Percentiles rank a stretch among this genome's conserved stretches.
Conservation (phyloP, 1,140 invertebrate species). For the Phenacoccus solenopsis region DNA sequence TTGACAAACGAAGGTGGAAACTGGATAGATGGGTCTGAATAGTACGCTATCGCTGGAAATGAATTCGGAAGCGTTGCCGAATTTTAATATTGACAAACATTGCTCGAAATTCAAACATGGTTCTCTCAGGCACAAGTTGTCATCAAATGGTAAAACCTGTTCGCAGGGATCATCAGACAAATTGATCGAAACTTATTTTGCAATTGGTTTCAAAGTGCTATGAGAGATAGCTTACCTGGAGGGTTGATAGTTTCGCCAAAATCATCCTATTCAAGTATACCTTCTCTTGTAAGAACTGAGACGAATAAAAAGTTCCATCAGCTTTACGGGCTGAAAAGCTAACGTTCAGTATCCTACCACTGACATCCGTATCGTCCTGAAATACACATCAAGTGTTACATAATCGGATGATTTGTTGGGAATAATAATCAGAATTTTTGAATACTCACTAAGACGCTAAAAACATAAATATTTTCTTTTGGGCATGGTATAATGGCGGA, state of each 20-base stretch:
- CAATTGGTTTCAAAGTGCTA: not conserved
- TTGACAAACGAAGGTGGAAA: slow-evolving; percentile 84
- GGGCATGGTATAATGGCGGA: slow-evolving; percentile 84
- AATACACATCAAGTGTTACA: too few relatives aligned
- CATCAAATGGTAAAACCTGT: slow-evolving; percentile 89
- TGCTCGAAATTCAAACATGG: slow-evolving; percentile 93
- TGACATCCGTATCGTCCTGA: slow-evolving; percentile 75
- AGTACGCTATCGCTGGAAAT: slow-evolving; percentile 82
- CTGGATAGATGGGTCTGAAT: slow-evolving; percentile 88
- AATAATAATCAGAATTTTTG: not conserved
- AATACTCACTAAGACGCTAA: slow-evolving; percentile 66
- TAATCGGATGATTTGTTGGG: too few relatives aligned
- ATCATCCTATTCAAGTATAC: slow-evolving; percentile 83
- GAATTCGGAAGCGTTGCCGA: slow-evolving; percentile 85
- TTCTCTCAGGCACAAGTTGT: slow-evolving; percentile 90
- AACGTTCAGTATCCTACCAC: slow-evolving; percentile 78
- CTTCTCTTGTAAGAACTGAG: slow-evolving; percentile 82
- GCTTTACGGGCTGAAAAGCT: slow-evolving; percentile 80
- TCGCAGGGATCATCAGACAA: slow-evolving; percentile 25
- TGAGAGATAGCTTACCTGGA: slow-evolving; percentile 47
- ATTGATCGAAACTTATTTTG: not conserved
- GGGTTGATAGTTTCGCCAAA: slow-evolving; percentile 70
- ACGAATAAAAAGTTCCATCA: slow-evolving; percentile 68
- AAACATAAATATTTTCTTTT: slow-evolving; percentile 84
- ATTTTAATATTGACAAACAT: slow-evolving; percentile 82